Conservation (phyloP, 2,797 vertebrate species). For the Sarcophilus harrisii region DNA sequence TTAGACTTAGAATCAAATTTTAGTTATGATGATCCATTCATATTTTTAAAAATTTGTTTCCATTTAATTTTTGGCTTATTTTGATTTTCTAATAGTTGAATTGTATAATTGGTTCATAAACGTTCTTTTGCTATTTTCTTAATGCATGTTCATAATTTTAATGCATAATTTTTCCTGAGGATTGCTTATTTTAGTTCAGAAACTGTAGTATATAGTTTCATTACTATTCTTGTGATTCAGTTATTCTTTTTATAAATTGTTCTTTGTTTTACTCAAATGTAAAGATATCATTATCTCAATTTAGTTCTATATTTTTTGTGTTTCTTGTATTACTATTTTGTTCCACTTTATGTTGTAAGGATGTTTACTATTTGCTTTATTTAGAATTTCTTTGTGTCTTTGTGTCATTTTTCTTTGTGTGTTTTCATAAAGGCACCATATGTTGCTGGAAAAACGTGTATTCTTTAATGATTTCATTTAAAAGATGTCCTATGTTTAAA, state of each 20-base stretch:
- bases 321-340: neutral
- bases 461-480: neutral
- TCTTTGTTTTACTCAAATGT: neutral
- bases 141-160: too few relatives aligned
- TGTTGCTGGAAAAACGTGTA: neutral
- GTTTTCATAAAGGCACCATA: neutral
- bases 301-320: neutral
- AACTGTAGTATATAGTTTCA: neutral
- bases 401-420: too few relatives aligned
- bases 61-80: neutral
- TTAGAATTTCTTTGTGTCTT: neutral
- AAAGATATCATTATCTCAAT: neutral
- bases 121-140: too few relatives aligned
- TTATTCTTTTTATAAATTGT: neutral
- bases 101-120: too few relatives aligned
- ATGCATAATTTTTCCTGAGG: neutral
- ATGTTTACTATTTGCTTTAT: neutral
- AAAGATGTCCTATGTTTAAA: neutral
- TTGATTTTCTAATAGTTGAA: neutral
- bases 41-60: neutral
- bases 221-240: neutral
- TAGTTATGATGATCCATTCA: neutral
- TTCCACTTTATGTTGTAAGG: neutral
- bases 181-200: neutral
- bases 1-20: neutral